Evolutionary conservation across 2,113 vertebrate species (phyloP).

Genomic region (Gobius niger): DNA sequence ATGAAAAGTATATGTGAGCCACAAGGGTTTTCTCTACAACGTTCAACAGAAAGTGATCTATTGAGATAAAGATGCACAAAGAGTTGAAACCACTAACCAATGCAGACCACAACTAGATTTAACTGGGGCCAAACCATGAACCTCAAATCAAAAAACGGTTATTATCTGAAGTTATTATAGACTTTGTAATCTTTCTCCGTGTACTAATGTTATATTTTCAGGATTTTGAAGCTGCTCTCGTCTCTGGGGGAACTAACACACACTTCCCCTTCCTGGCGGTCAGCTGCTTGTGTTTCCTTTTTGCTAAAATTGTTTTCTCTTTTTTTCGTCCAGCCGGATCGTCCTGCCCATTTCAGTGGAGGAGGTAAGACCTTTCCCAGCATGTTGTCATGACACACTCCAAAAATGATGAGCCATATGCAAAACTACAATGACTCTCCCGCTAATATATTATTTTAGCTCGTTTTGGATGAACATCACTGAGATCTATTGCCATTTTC

Average conservation of each 20-base stretch:
- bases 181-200: not conserved
- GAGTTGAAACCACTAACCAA: no score
- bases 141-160: not conserved
- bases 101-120: no score
- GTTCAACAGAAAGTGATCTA: no score
- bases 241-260: not conserved
- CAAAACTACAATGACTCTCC: no score
- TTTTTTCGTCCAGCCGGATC: slow-evolving; percentile 82
- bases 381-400: not conserved
- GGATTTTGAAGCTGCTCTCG: not conserved
- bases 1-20: no score
- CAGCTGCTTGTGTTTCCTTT: not conserved
- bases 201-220: not conserved
- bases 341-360: slow-evolving; percentile 94
- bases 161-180: not conserved
- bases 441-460: no score
- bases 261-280: not conserved
- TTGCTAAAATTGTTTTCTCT: not conserved
- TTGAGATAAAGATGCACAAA: no score
- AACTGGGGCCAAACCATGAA: no score
- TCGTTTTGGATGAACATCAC: no score
- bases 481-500: no score
- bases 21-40: no score
- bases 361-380: slow-evolving; percentile 81
- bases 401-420: no score